Base-by-base conservation (phyloP, 53 echinoderm and acorn worm species). In the Echinometra lucunter region DNA sequence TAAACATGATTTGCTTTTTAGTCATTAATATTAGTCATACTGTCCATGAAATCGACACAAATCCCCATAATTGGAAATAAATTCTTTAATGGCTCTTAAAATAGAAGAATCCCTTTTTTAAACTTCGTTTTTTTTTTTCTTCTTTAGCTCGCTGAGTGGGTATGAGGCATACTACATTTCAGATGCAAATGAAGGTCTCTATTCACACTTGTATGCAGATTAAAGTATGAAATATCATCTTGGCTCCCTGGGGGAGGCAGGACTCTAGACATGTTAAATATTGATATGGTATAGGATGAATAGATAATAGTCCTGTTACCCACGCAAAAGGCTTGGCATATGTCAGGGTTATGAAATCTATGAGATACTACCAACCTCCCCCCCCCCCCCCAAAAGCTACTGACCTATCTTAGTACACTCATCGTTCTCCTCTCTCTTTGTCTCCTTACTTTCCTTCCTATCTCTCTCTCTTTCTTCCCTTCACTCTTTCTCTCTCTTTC, bases 211-310 rank as follows among this genome's bases (percentile, higher is more conserved):
- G 42, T 11, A 78, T 38, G 21, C 16, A 78, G 42, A 78, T 78
- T 38, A 78, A 78, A 78, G 42, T 40, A 78, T 78, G 78, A 42
- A 78, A 78, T 78, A 78, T 42, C 21, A 78, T 78, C 78, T 40
- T 78, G 38, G 35, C 78, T 18, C 42, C 42, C 42, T 7, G 4
- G 38, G 38, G 38, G 42, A 23, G 78, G 19, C 78, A 6, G 0
- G 69, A 34, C 78, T 78, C 78, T 78, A 78, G 78, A 78, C 78
- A 78, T 78, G 38, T 35, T 78, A 78, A 78, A 78, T 78, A 78
- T 78, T 78, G 78, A 78, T 38, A 78, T 11, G 69, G 69, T 30
- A 69, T 69, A 0, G 69, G 78, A 78, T 78, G 78, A 42, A 78
- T 78, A 35, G 42, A 40, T 78, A 78, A 40, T 78, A 78, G 40